These are phyloP conservation scores for Pteropus rufus DNA, from an alignment of 2,797 vertebrate genomes.

Conservation along the genomic window DNA sequence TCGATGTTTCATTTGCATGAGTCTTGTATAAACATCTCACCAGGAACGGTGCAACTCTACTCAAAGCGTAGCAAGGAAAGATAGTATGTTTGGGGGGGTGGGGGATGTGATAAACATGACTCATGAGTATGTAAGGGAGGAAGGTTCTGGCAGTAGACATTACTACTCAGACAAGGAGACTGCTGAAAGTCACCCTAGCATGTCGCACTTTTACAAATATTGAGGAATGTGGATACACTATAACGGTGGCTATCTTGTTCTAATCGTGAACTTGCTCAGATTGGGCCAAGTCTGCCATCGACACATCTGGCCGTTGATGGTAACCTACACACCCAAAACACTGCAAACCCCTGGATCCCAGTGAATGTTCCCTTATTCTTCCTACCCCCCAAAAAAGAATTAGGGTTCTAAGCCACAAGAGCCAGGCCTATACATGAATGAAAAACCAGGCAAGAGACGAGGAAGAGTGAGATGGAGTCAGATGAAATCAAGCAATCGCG, in stretches of 20 bases:
- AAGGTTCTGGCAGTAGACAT: neutral
- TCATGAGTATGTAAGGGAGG: rapidly evolving
- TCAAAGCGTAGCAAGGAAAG: too few species aligned
- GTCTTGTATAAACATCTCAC: neutral
- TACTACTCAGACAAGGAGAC: neutral
- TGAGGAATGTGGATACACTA: rapidly evolving
- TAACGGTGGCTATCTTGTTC: rapidly evolving
- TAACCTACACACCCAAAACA: neutral
- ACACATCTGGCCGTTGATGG: neutral
- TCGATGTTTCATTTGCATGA: neutral
- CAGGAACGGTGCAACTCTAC: neutral
- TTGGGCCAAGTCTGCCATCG: neutral
- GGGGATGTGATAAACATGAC: rapidly evolving
- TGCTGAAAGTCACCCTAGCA: neutral
- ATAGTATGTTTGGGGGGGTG: rapidly evolving
- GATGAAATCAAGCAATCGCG: neutral
- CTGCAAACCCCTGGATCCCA: neutral
- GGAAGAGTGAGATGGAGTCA: neutral
- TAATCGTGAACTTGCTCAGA: neutral
- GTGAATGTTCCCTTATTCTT: neutral
- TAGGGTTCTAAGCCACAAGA: neutral
- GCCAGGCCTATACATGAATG: neutral
- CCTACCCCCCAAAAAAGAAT: neutral
- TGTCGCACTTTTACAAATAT: too few species aligned
- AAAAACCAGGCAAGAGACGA: neutral